Evolutionary conservation across 2,113 vertebrate species (phyloP), one percentile per base, ranked within the genome.

Genomic region (Peromyscus californicus): DNA sequence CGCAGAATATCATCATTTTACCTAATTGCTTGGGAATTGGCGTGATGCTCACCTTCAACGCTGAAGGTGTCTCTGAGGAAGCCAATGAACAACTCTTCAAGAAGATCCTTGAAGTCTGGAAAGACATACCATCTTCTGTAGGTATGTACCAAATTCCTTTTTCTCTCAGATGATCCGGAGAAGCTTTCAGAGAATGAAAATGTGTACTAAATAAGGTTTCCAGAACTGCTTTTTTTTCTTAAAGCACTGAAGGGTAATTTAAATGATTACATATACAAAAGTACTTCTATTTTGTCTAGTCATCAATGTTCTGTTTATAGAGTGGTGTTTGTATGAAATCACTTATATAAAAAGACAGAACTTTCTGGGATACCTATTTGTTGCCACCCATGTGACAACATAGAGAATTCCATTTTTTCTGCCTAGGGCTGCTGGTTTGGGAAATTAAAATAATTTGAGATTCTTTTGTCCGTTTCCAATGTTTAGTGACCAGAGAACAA

Each of bases 61-160:
- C 99, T 80, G 99, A 99, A 99, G 99, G 99, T 33, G 99, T 99
- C 97, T 99, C 99, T 96, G 99, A 99, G 42, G 99, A 99, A 98
- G 99, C 99, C 90, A 99, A 99, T 19, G 99, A 99, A 54, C 99
- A 99, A 79, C 99, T 99, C 98, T 99, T 99, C 98, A 99, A 99
- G 98, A 99, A 99, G 95, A 99, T 99, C 2, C 99, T 99, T 97
- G 98, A 99, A 45, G 99, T 99, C 97, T 99, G 99, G 99, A 99
- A 99, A 65, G 99, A 99, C 98, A 99, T 99, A 99, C 99, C 99
- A 39, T 99, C 99, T 16, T 99, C 99, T 26, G 99, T 99, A 54
- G 99, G 99, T 99, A 98, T 11, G 98, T 98, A 97, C 93, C 90
- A 93, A 89, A 94, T 93, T 80, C 19, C 59, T 70, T 94, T 31